These are phyloP conservation scores for Nymphalis c-album DNA, from an alignment of 2,888 invertebrate species.

Conservation along the genomic window DNA sequence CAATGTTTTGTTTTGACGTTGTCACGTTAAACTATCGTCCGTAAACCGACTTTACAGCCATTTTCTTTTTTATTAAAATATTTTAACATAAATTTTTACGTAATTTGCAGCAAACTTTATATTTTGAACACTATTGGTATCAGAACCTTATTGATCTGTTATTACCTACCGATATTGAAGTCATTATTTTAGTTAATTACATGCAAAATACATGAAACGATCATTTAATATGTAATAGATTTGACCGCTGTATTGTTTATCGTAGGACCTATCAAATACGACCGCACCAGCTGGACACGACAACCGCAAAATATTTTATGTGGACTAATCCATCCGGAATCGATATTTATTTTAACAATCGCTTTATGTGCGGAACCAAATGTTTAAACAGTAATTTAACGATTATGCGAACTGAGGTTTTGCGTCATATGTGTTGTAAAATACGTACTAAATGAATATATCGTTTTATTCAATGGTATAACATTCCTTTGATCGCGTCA, in stretches of 20 bases:
- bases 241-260: not conserved
- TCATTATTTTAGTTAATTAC: no score
- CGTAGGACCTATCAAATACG: not conserved
- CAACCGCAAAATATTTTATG: slow-evolving; percentile 6
- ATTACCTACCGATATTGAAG: no score
- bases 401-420: slow-evolving; percentile 42
- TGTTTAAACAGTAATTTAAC: slow-evolving; percentile 49
- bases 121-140: no score
- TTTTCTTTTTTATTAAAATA: no score
- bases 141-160: no score
- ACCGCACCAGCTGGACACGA: not conserved
- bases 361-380: slow-evolving; percentile 55
- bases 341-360: slow-evolving; percentile 50
- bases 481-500: slow-evolving; percentile 27
- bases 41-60: no score
- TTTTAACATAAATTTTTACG: no score
- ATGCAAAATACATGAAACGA: no score
- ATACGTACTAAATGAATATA: slow-evolving; percentile 41
- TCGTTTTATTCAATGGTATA: slow-evolving; percentile 10
- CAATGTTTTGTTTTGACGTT: no score
- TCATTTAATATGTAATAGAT: no score
- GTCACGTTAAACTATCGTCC: no score
- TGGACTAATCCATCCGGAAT: slow-evolving; percentile 23
- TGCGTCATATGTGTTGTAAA: slow-evolving; percentile 48
- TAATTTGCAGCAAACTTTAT: no score